Percentiles rank a stretch among this genome's conserved stretches.
phyloP scores from a whole-genome alignment of 1,140 invertebrate species.

The Heliconius eleuchia region DNA sequence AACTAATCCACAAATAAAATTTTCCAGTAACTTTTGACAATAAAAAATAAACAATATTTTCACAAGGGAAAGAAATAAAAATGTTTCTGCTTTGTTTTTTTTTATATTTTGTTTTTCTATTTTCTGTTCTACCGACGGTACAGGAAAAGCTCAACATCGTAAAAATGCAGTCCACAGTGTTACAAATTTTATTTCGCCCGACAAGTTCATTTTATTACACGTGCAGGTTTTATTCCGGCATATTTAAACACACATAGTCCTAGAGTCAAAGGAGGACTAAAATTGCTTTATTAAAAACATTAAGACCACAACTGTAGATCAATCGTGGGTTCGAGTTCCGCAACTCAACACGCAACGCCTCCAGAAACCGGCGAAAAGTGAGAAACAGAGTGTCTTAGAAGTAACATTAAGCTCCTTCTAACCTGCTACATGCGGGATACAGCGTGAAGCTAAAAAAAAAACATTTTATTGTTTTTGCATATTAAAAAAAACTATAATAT shows the following conservation, averaged over 20 bases:
- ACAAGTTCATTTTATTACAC: background rate
- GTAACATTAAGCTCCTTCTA: too few relatives aligned
- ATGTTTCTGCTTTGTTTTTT: background rate
- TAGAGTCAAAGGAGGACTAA: background rate
- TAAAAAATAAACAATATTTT: background rate
- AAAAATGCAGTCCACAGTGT: slow-evolving; percentile 1
- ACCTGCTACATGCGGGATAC: too few relatives aligned
- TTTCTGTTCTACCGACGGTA: background rate
- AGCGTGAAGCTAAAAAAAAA: too few relatives aligned
- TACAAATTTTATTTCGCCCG: slow-evolving; percentile 1
- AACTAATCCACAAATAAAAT: too few relatives aligned
- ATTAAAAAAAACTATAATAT: background rate
- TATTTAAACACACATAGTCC: background rate
- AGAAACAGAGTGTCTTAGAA: too few relatives aligned
- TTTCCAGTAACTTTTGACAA: background rate
- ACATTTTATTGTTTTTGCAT: background rate
- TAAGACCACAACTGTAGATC: too few relatives aligned
- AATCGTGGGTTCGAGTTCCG: too few relatives aligned
- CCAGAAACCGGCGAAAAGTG: too few relatives aligned
- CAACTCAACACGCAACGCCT: too few relatives aligned
- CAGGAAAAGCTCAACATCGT: background rate
- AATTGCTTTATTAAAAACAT: too few relatives aligned
- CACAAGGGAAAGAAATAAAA: background rate
- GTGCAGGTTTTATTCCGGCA: background rate
- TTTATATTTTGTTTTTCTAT: background rate